Evolutionary conservation across 2,888 invertebrate species (phyloP).

Genomic region (Dolichomitus sp.): DNA sequence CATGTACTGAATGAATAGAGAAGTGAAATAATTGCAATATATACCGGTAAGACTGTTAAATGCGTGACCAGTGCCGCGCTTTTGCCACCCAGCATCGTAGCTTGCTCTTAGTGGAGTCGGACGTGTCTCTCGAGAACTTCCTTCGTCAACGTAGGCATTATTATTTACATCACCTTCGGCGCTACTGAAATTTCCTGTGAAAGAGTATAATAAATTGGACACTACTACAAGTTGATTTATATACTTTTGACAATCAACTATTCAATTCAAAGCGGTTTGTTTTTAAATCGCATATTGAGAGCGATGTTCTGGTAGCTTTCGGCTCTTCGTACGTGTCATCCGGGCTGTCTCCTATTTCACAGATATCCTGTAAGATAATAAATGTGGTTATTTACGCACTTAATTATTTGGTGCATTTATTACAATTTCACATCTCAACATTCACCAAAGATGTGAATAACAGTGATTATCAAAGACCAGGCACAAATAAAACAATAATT

Average conservation of each 20-base stretch:
- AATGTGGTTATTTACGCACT: conserved; percentile 13
- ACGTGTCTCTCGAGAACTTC: conserved; percentile 12
- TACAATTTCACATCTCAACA: conserved; percentile 19
- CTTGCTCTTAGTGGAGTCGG: conserved; percentile 22
- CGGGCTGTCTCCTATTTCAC: conserved; percentile 19
- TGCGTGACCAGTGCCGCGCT: conserved; percentile 38
- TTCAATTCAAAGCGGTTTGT: conserved; percentile 11
- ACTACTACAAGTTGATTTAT: background rate
- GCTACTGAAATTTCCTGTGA: conserved; percentile 19
- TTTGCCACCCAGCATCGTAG: conserved; percentile 33
- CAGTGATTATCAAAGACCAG: conserved; percentile 19
- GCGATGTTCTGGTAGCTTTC: conserved; percentile 16
- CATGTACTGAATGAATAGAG: background rate
- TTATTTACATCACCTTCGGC: conserved; percentile 7
- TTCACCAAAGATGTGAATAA: conserved; percentile 4
- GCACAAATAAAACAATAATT: conserved; percentile 13
- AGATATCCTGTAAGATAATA: conserved; percentile 18
- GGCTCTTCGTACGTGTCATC: conserved; percentile 10
- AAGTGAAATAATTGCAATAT: conserved; percentile 7
- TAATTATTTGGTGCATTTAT: conserved; percentile 20
- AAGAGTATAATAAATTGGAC: conserved; percentile 12
- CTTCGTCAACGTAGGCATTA: conserved; percentile 19
- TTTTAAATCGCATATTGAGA: conserved; percentile 21
- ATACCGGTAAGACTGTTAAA: conserved; percentile 28
- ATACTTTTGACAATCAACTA: conserved; percentile 19